Conservation (phyloP, 2,797 vertebrate species). For the Lithobates sylvaticus region DNA sequence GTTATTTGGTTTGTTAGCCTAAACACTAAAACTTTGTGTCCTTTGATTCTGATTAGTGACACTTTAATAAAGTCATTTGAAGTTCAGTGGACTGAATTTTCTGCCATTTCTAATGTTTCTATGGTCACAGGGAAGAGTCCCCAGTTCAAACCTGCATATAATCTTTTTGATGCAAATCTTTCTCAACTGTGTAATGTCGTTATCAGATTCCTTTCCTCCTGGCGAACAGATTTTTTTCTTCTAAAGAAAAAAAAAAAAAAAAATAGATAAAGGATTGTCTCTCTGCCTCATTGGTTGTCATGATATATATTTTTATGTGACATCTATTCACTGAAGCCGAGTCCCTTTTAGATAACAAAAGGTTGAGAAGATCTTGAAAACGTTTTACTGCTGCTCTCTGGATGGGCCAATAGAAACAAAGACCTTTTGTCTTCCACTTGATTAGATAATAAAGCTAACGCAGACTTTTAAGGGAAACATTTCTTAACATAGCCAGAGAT, state of each 20-base stretch:
- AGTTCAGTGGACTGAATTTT: slow-evolving; percentile 98
- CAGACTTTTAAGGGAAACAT: slow-evolving; percentile 85
- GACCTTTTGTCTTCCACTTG: slow-evolving; percentile 86
- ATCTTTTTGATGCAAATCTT: slow-evolving; percentile 98
- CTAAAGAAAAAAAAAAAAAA: too few relatives aligned
- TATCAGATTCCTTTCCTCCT: slow-evolving; percentile 80
- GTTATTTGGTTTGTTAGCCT: slow-evolving; percentile 84
- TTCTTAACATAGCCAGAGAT: slow-evolving; percentile 83
- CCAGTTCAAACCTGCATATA: slow-evolving; percentile 83
- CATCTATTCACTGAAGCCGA: slow-evolving; percentile 85
- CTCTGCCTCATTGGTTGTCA: slow-evolving; percentile 70
- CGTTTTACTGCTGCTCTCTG: slow-evolving; percentile 79
- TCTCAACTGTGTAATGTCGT: slow-evolving; percentile 88
- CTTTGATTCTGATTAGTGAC: slow-evolving; percentile 96
- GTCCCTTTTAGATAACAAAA: slow-evolving; percentile 87
- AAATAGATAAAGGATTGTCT: slow-evolving; percentile 73
- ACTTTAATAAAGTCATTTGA: slow-evolving; percentile 99
- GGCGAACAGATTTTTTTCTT: slow-evolving; percentile 74
- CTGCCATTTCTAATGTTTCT: slow-evolving; percentile 95
- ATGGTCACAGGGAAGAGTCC: slow-evolving; percentile 90
- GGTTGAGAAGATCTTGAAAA: slow-evolving; percentile 84
- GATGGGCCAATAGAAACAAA: slow-evolving; percentile 83
- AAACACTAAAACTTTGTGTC: slow-evolving; percentile 93
- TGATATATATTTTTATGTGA: slow-evolving; percentile 85
- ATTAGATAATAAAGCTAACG: slow-evolving; percentile 88